Evolutionary conservation across 2,888 invertebrate species (phyloP), one percentile per base, ranked within the genome.

Genomic region (Lymantria dispar): DNA sequence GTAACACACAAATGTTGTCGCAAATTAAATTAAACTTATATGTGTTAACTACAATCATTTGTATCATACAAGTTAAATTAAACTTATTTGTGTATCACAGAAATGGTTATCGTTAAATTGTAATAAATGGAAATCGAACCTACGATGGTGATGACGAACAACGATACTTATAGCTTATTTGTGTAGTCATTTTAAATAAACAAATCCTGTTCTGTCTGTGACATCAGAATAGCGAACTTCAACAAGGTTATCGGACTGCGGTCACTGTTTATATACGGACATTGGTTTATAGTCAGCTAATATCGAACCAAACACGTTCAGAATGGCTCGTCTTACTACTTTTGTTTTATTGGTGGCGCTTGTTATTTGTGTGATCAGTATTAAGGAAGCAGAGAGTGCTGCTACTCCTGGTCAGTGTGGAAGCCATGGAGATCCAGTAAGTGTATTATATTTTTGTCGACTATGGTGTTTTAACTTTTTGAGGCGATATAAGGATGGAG

Each of bases 341-440:
- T 38, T 11, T 38, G 10, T 38, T 3, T 48, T 54, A 52, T 43
- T 43, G 38, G 41, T 22, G 11, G 7, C 3, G n/a, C 37, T 38
- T 22, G 50, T 48, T 64, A 46, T 45, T 56, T 51, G 10, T 7
- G n/a, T n/a, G 38, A 43, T 7, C 38, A 38, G 7, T 12, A 12
- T 38, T 8, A 8, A 38, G n/a, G 38, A 38, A 38, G 12, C 12
- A 8, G 38, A 38, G 10, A 12, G 3, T 12, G 38, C 38, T 8
- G 38, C 38, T n/a, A 12, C 38, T 12, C 12, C n/a, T 12, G 2
- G 3, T 12, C n/a, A 8, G 1, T 38, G 38, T 38, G n/a, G n/a
- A 12, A 38, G 12, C 3, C 12, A 12, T 38, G 38, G 38, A 3
- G 38, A 38, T 12, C 38, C 38, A 12, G 38, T 38, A 12, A 38